These are phyloP conservation scores for Gopherus flavomarginatus DNA, from an alignment of 2,113 vertebrate species.

Conservation along the genomic window DNA sequence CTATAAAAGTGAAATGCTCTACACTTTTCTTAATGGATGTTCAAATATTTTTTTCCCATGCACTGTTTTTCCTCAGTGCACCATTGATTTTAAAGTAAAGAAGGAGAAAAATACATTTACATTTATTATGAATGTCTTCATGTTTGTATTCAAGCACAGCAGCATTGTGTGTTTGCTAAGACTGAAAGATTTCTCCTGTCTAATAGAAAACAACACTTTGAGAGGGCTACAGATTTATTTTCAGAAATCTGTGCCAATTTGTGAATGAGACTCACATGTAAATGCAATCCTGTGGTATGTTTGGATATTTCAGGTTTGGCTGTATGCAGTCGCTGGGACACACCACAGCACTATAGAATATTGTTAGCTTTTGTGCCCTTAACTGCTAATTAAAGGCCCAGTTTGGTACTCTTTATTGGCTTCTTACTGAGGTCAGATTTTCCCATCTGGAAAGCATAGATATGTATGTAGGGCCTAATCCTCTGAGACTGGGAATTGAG, in stretches of 20 bases:
- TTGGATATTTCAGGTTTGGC: neutral
- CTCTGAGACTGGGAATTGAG: neutral
- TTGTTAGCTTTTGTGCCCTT: neutral
- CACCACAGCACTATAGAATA: neutral
- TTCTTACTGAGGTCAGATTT: neutral
- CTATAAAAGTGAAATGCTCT: neutral
- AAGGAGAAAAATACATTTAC: neutral
- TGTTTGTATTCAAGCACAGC: neutral
- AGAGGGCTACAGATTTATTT: neutral
- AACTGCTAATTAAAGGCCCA: neutral
- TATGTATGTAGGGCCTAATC: neutral
- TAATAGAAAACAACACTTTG: neutral
- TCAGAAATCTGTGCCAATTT: neutral
- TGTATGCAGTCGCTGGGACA: neutral
- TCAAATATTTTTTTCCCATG: neutral
- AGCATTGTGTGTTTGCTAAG: neutral
- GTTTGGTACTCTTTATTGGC: accelerated
- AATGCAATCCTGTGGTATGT: neutral
- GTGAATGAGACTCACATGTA: neutral
- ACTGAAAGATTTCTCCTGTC: neutral
- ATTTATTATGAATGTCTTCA: neutral
- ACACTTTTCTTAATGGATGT: neutral
- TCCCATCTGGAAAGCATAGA: neutral
- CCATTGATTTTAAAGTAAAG: slow-evolving; percentile 7
- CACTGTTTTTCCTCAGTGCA: neutral